Conservation (phyloP, 2,888 invertebrate species). For the Bhutanitis thaidina region DNA sequence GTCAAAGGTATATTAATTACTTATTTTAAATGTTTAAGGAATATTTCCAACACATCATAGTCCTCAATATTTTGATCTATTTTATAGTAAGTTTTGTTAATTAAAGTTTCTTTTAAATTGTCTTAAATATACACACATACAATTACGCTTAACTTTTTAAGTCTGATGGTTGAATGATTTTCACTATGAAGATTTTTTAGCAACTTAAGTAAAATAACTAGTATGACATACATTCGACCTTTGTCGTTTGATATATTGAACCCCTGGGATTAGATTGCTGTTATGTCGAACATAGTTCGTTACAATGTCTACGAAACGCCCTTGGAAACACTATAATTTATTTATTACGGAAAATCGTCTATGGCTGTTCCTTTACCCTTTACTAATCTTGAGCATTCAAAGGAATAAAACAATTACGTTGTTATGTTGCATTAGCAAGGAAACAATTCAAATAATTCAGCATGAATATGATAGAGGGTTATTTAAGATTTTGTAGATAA, state of each 20-base stretch:
- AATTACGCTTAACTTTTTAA: no score
- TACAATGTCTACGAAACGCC: slow-evolving; percentile 2
- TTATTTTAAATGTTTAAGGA: no score
- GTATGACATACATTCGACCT: not conserved
- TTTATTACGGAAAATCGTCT: slow-evolving; percentile 3
- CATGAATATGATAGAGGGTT: no score
- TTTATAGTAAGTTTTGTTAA: no score
- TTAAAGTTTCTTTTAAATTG: no score
- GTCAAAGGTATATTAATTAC: no score
- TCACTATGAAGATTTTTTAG: not conserved
- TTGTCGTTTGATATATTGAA: slow-evolving; percentile 8
- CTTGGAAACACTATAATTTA: slow-evolving; percentile 2
- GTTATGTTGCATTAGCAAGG: not conserved
- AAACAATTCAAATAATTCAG: no score
- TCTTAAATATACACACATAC: no score
- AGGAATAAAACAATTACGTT: not conserved
- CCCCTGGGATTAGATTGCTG: slow-evolving; percentile 5
- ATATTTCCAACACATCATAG: no score
- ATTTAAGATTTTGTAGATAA: no score
- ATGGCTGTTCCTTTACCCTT: not conserved
- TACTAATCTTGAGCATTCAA: not conserved
- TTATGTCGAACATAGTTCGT: not conserved
- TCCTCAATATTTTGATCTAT: no score
- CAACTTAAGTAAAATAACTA: not conserved
- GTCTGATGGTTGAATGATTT: no score